phyloP scores from a whole-genome alignment of 92 coral and sea anemone genomes.

The Umimayanthus kanabou region DNA sequence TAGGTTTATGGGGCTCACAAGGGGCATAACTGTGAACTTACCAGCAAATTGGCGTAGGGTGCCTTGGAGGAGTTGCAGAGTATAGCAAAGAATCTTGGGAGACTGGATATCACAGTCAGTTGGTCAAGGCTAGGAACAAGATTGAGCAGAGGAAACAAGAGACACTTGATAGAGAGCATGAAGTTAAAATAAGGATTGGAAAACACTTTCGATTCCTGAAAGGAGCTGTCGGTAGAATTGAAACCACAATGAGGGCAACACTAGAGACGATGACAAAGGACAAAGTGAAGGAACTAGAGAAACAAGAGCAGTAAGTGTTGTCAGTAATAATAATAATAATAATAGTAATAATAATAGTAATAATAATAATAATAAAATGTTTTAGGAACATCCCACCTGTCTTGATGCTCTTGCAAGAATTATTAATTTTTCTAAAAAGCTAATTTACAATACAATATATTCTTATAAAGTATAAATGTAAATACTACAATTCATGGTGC shows the following conservation, averaged over 20 bases:
- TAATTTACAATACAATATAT: no score
- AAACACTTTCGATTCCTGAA: conserved; percentile 60
- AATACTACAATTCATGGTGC: not conserved
- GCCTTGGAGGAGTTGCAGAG: conserved; percentile 68
- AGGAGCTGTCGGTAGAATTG: conserved; percentile 52
- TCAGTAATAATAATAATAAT: no score
- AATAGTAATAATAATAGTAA: no score
- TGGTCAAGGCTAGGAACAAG: conserved; percentile 59
- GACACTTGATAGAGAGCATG: conserved; percentile 48
- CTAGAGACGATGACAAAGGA: conserved; percentile 53
- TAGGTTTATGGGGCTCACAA: conserved; percentile 88
- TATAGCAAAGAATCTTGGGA: conserved; percentile 60
- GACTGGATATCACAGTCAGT: conserved; percentile 43
- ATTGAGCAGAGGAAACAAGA: conserved; percentile 51
- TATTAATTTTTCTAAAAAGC: no score
- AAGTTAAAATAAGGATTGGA: conserved; percentile 51
- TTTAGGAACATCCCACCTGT: no score
- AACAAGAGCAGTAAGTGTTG: conserved; percentile 63
- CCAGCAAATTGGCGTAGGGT: conserved; percentile 72
- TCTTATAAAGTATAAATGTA: no score
- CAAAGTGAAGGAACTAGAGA: conserved; percentile 56
- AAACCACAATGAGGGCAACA: conserved; percentile 44
- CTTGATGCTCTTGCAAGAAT: no score
- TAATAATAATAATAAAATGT: no score
- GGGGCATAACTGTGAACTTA: conserved; percentile 87